These are phyloP conservation scores for Cyclopterus lumpus DNA, from an alignment of 2,797 vertebrate species.

Conservation along the genomic window DNA sequence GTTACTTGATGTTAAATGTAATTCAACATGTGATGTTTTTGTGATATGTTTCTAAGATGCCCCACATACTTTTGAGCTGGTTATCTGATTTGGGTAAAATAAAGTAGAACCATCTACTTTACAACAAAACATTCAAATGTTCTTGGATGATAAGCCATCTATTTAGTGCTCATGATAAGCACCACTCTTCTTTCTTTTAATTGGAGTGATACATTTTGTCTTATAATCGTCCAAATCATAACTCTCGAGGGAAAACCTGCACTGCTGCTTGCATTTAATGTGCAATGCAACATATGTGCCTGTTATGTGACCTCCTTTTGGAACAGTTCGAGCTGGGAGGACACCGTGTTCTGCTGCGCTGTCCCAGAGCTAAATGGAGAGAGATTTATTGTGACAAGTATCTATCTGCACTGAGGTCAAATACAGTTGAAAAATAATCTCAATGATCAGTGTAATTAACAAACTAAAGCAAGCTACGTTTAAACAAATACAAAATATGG, in stretches of 20 bases:
- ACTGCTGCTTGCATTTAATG: not conserved
- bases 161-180: not conserved
- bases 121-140: not conserved
- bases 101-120: not conserved
- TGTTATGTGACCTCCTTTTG: not conserved
- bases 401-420: not conserved
- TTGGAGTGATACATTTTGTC: not conserved
- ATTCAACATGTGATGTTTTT: not conserved
- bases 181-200: not conserved
- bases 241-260: not conserved
- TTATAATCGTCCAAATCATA: not conserved
- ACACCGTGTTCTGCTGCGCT: not conserved
- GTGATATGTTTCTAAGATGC: not conserved
- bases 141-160: not conserved
- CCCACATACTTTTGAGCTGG: not conserved
- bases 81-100: not conserved
- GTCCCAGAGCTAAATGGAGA: not conserved
- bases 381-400: not conserved
- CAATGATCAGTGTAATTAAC: not conserved
- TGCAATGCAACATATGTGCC: not conserved
- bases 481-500: not conserved
- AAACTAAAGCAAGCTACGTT: not conserved
- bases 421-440: not conserved
- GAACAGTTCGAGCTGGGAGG: not conserved
- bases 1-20: not conserved